Evolutionary conservation across 2,113 vertebrate species (phyloP).

Genomic region (Mystacornis crossleyi): DNA sequence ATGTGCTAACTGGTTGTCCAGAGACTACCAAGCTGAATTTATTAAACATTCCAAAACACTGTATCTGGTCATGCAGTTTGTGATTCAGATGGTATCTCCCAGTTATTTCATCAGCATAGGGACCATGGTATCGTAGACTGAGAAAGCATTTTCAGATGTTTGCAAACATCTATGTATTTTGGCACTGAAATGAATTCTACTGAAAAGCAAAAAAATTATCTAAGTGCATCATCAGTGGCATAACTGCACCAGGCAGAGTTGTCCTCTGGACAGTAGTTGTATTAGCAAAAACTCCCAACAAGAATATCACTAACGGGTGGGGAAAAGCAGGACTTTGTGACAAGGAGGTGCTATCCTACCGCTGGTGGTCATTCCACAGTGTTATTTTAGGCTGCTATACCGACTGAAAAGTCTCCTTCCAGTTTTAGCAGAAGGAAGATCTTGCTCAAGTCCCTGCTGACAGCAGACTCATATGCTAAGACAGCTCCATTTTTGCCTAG

Average conservation of each 20-base stretch:
- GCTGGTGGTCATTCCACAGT: background rate
- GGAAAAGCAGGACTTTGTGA: background rate
- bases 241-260: background rate
- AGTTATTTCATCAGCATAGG: background rate
- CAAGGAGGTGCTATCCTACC: background rate
- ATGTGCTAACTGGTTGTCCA: background rate
- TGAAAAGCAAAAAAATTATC: background rate
- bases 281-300: background rate
- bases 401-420: background rate
- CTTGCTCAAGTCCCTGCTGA: background rate
- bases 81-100: background rate
- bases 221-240: background rate
- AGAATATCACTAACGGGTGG: background rate
- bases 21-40: background rate
- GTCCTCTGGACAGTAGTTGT: background rate
- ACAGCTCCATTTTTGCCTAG: background rate
- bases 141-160: background rate
- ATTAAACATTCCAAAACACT: background rate
- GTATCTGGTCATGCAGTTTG: background rate
- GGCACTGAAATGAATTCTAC: background rate
- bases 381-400: background rate
- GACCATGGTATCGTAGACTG: background rate
- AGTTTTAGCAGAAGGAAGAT: background rate
- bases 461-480: background rate
- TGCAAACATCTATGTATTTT: background rate